Percentiles rank a stretch among this genome's conserved stretches.
Conservation (phyloP, 2,113 vertebrate genomes). For the Urocynchramus pylzowi region DNA sequence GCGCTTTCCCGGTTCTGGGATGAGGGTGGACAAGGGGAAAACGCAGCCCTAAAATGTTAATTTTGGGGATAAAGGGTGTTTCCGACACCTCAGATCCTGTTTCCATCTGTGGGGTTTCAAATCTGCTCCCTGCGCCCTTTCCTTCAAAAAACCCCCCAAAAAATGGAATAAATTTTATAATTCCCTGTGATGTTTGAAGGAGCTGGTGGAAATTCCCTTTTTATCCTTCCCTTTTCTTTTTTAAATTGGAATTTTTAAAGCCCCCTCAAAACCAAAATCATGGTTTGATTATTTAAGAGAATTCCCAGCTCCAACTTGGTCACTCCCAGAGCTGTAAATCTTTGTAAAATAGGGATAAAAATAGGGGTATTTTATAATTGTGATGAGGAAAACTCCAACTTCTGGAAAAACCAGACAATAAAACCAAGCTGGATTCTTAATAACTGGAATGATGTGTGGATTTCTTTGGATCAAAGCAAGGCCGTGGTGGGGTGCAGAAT, state of each 20-base stretch:
- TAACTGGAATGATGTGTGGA: not conserved
- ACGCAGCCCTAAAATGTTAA: rapidly evolving
- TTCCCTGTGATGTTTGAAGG: not conserved
- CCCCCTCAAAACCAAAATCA: rapidly evolving
- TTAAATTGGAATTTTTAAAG: not conserved
- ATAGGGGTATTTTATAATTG: constrained; percentile 76
- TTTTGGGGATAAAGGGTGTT: not conserved
- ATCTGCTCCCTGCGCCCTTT: not conserved
- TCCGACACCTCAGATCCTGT: rapidly evolving
- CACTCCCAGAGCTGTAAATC: constrained; percentile 79
- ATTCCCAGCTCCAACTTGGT: not conserved
- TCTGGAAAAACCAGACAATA: constrained; percentile 66
- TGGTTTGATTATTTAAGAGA: not conserved
- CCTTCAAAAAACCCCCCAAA: not conserved
- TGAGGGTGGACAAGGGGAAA: not conserved
- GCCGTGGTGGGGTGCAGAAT: rapidly evolving
- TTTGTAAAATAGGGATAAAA: constrained; percentile 87
- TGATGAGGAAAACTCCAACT: not conserved
- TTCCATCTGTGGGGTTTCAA: rapidly evolving
- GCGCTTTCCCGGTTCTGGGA: rapidly evolving
- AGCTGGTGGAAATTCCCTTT: not conserved
- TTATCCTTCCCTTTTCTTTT: not conserved
- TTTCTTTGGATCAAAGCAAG: not conserved
- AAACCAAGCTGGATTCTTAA: constrained; percentile 57
- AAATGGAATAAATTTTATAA: not conserved